These are phyloP conservation scores for Andrena dorsata DNA, from an alignment of 2,888 invertebrate species.

Conservation along the genomic window DNA sequence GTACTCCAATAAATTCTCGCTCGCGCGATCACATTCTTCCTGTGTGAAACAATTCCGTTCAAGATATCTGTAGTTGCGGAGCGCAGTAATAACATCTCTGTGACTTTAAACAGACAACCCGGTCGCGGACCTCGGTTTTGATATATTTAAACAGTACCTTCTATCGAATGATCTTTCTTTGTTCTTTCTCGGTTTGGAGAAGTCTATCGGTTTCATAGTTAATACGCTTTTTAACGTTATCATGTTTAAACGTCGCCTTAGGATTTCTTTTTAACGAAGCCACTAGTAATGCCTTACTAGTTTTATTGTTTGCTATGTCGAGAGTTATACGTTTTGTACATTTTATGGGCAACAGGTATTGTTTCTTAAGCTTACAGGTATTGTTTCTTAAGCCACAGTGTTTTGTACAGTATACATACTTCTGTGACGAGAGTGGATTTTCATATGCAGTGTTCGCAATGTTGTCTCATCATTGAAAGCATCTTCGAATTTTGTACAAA, in stretches of 20 bases:
- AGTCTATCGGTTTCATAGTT: constrained; percentile 26
- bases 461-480: constrained; percentile 54
- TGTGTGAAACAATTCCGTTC: constrained; percentile 14
- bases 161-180: constrained; percentile 23
- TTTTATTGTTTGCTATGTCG: constrained; percentile 49
- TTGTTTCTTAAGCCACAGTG: constrained; percentile 43
- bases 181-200: constrained; percentile 5
- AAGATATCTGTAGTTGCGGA: constrained; percentile 20
- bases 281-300: constrained; percentile 26
- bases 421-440: constrained; percentile 47
- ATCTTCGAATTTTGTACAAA: constrained; percentile 61
- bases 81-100: constrained; percentile 19
- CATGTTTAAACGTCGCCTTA: constrained; percentile 31
- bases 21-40: constrained; percentile 27
- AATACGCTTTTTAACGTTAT: constrained; percentile 29
- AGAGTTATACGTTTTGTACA: constrained; percentile 45
- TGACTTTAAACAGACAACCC: constrained; percentile 7
- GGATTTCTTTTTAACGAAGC: constrained; percentile 30
- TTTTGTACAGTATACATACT: constrained; percentile 43
- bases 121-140: constrained; percentile 4
- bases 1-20: constrained; percentile 24
- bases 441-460: constrained; percentile 52
- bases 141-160: constrained; percentile 1
- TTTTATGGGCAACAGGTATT: constrained; percentile 51
- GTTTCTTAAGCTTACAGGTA: constrained; percentile 47